Evolutionary conservation across 2,797 vertebrate species (phyloP), one percentile per base, ranked within the genome.

Genomic region (Eutrigla gurnardus): DNA sequence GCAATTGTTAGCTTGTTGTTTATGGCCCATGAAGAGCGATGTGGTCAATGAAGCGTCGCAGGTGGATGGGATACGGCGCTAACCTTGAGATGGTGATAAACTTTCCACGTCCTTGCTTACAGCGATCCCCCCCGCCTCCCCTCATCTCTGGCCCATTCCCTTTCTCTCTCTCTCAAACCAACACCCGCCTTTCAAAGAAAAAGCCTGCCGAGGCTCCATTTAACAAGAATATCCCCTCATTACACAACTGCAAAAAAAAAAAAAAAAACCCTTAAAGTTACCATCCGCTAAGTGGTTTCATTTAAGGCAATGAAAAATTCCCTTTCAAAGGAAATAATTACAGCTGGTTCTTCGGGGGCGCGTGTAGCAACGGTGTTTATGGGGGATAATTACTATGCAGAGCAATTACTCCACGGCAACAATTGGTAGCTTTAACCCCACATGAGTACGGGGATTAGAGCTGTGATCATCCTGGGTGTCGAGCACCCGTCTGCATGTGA

Each of bases 281-380:
- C 80, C 77, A 66, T 88, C 70, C 71, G 32, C 77, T 84, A 85
- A 89, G 91, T 85, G 85, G 74, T 80, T 86, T 84, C 77, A 88
- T 83, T 87, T 72, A 90, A 86, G 83, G 76, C 84, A 65, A 79
- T 85, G 87, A 88, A 90, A 89, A 89, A 88, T 78, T 87, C 62
- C 71, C 82, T 89, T 88, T 91, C 86, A 92, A 89, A 90, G 81
- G 80, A 87, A 92, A 89, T 91, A 88, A 92, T 93, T 91, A 88
- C 80, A 86, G 87, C 78, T 73, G 68, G 58, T 89, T 89, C 84
- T 87, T 91, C 61, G 37, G 81, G 80, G 79, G 79, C 80, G 77
- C 83, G 86, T 73, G 69, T 72, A 77, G 87, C 81, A 74, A 78
- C 77, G 60, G 84, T 91, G 91, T 93, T 93, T 90, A 87, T 87